Percentiles rank a stretch among this genome's conserved stretches.
phyloP scores from a whole-genome alignment of 2,888 invertebrate species.

The Folsomia candida region DNA sequence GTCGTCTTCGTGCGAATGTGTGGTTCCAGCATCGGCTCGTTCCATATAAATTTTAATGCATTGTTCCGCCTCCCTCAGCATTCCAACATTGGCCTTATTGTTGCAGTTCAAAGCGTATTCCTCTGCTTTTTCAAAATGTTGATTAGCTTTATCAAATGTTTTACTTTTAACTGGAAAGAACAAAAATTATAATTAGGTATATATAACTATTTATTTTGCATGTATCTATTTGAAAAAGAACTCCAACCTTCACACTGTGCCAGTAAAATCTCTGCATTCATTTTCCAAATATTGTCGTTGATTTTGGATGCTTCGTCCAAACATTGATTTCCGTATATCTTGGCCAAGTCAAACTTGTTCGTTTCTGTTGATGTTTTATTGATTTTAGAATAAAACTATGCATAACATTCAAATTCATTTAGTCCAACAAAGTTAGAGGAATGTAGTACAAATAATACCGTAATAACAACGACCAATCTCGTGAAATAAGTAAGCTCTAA shows the following conservation, averaged over 20 bases:
- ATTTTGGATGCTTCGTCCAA: conserved; percentile 46
- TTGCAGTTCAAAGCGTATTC: conserved; percentile 33
- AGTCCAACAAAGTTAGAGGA: too few species aligned
- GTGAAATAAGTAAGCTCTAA: conserved; percentile 56
- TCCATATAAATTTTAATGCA: conserved; percentile 48
- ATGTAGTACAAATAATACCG: conserved; percentile 41
- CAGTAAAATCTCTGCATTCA: conserved; percentile 46
- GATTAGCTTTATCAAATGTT: conserved; percentile 35
- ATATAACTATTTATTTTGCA: background rate
- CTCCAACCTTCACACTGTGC: conserved; percentile 48
- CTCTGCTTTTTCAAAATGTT: conserved; percentile 41
- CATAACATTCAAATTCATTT: background rate
- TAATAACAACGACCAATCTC: conserved; percentile 57
- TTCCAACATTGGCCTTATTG: conserved; percentile 40
- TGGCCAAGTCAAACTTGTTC: conserved; percentile 46
- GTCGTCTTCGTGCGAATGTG: background rate
- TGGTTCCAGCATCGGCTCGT: conserved; percentile 22
- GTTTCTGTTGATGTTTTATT: conserved; percentile 31
- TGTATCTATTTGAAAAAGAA: background rate
- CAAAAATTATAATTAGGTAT: background rate
- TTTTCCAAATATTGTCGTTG: conserved; percentile 46
- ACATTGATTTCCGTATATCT: conserved; percentile 45
- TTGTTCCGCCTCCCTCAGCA: conserved; percentile 48
- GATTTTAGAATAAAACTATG: too few species aligned
- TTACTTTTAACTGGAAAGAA: conserved; percentile 39